A percentile compares a stretch with the other conserved stretches of the same genome.
phyloP scores from a whole-genome alignment of 2,888 invertebrate species.

The Drosophila mimetica region DNA sequence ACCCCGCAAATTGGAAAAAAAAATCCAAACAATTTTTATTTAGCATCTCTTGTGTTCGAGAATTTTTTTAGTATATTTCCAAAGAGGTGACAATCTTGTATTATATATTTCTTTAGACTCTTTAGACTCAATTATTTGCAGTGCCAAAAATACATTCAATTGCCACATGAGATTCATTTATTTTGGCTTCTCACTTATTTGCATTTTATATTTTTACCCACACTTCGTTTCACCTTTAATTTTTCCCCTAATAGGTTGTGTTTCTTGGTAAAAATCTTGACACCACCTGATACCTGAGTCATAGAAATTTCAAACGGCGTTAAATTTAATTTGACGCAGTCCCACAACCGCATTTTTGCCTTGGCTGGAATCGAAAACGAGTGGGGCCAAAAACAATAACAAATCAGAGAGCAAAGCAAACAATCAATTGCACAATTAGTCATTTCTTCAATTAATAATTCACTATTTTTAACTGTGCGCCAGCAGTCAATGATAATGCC shows the following conservation, averaged over 20 bases:
- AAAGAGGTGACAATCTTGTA: slow-evolving; percentile 1
- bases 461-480: slow-evolving; percentile 68
- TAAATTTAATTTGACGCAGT: slow-evolving; percentile 25
- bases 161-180: neutral
- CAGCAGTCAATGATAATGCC: slow-evolving; percentile 19
- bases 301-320: slow-evolving; percentile 13
- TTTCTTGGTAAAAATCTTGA: slow-evolving; percentile 24
- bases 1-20: neutral
- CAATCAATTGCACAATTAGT: slow-evolving; percentile 60
- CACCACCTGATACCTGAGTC: slow-evolving; percentile 33
- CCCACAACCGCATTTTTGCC: slow-evolving; percentile 38
- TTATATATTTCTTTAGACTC: neutral
- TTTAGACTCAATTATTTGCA: neutral
- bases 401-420: slow-evolving; percentile 45
- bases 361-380: slow-evolving; percentile 15
- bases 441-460: slow-evolving; percentile 73
- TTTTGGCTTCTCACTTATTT: neutral
- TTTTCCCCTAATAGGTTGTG: slow-evolving; percentile 14
- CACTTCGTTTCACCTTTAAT: slow-evolving; percentile 2
- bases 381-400: slow-evolving; percentile 1
- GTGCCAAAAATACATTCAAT: neutral
- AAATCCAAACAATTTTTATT: neutral
- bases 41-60: neutral
- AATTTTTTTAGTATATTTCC: neutral
- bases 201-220: neutral